Percentiles rank a stretch among this genome's conserved stretches.
Conservation (phyloP, 2,888 invertebrate species). For the Phengaris alcon region DNA sequence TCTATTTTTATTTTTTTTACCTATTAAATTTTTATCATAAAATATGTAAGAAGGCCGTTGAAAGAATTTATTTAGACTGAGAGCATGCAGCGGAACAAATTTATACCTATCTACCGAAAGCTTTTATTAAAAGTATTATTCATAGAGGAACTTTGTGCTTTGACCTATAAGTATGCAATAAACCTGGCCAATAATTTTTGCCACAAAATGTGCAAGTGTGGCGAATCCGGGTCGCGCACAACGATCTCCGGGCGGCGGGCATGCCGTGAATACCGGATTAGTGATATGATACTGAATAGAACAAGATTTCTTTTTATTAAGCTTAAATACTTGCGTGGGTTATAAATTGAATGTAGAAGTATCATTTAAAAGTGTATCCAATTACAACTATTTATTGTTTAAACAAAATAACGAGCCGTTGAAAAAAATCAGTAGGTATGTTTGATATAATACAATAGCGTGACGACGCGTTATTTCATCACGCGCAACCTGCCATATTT, state of each 20-base stretch:
- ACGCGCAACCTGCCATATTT: not conserved
- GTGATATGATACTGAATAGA: constrained; percentile 1
- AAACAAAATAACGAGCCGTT: not conserved
- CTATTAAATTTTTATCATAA: not conserved
- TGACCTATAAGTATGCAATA: constrained; percentile 19
- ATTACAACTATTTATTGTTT: not conserved
- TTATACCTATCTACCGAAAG: not conserved
- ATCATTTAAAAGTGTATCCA: not conserved
- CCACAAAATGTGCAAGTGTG: constrained; percentile 19
- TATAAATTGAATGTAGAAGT: not conserved
- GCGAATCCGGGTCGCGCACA: constrained; percentile 1
- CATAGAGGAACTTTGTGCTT: constrained; percentile 21
- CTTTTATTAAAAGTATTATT: constrained; percentile 25
- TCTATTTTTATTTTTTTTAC: too few species aligned
- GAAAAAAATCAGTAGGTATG: not conserved
- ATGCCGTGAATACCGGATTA: constrained; percentile 12
- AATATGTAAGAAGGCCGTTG: not conserved
- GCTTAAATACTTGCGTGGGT: constrained; percentile 1
- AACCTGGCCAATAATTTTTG: constrained; percentile 16
- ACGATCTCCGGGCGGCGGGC: not conserved
- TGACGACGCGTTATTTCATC: not conserved
- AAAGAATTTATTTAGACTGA: constrained; percentile 1
- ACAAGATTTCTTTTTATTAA: not conserved
- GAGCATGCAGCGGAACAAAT: constrained; percentile 10
- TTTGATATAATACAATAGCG: not conserved